These are phyloP conservation scores for Carassius auratus DNA, from an alignment of 2,113 vertebrate species.

Conservation along the genomic window DNA sequence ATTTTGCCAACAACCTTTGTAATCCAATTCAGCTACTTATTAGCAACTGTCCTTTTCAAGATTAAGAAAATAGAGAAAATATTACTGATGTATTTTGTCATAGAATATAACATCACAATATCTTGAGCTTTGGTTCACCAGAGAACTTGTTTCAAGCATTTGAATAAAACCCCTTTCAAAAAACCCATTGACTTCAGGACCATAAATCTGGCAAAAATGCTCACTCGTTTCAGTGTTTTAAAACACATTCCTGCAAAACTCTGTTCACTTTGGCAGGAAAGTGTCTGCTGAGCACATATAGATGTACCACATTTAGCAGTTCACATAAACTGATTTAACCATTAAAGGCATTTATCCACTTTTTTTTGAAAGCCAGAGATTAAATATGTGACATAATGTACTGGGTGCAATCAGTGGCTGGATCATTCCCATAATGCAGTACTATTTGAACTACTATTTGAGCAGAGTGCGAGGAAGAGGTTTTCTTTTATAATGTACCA, in stretches of 20 bases:
- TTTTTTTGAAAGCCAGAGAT: neutral
- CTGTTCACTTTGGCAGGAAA: neutral
- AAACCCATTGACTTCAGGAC: neutral
- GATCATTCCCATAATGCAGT: neutral
- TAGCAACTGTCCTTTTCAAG: neutral
- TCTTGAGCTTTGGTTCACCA: neutral
- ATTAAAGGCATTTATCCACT: neutral
- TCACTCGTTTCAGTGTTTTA: neutral
- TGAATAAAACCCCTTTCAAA: neutral
- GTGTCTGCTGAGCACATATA: neutral
- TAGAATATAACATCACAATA: neutral
- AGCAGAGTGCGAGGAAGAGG: neutral
- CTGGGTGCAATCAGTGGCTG: neutral
- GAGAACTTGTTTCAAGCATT: neutral
- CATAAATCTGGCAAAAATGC: neutral
- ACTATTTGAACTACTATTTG: neutral
- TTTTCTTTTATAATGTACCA: neutral
- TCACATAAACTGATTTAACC: neutral
- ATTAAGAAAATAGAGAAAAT: too few species aligned
- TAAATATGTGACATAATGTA: neutral
- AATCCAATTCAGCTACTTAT: neutral
- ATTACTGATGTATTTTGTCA: neutral
- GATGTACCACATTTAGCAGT: neutral
- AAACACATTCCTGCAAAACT: neutral
- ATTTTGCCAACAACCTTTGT: neutral